Conservation (phyloP, 2,113 vertebrate species). For the Melanerpes formicivorus region DNA sequence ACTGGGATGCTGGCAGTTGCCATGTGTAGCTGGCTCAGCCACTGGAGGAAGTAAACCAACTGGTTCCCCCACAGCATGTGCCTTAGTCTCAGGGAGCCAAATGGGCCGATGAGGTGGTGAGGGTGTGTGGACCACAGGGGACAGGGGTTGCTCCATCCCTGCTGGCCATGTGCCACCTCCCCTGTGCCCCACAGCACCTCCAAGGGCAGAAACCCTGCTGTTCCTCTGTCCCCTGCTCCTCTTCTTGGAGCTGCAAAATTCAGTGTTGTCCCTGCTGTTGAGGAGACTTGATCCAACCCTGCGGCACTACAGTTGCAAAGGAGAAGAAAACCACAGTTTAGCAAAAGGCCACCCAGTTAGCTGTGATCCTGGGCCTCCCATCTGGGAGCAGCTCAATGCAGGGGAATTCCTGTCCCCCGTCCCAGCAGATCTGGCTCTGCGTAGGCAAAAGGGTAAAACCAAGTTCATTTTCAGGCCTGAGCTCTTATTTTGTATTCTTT, state of each 20-base stretch:
- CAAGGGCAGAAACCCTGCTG: fast-evolving
- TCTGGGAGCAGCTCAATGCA: background rate
- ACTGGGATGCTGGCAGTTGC: background rate
- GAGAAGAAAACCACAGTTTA: background rate
- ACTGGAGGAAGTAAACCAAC: background rate
- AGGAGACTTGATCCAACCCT: background rate
- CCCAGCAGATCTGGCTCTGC: background rate
- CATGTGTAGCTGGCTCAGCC: background rate
- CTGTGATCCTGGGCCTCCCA: background rate
- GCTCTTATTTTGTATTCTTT: background rate
- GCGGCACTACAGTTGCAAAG: background rate
- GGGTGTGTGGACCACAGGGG: no score
- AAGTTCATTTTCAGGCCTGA: background rate
- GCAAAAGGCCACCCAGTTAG: background rate
- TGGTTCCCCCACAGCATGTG: fast-evolving
- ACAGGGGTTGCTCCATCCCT: background rate
- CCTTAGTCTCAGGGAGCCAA: background rate
- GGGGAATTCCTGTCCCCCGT: constrained; percentile 13
- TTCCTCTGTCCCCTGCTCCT: background rate
- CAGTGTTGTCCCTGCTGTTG: background rate
- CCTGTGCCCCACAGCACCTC: background rate
- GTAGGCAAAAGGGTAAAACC: background rate
- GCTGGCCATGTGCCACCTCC: background rate
- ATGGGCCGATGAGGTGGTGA: fast-evolving
- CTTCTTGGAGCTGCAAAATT: background rate